Evolutionary conservation across 2,797 vertebrate genomes (phyloP), one percentile per base, ranked within the genome.

Genomic region (Anas capensis): DNA sequence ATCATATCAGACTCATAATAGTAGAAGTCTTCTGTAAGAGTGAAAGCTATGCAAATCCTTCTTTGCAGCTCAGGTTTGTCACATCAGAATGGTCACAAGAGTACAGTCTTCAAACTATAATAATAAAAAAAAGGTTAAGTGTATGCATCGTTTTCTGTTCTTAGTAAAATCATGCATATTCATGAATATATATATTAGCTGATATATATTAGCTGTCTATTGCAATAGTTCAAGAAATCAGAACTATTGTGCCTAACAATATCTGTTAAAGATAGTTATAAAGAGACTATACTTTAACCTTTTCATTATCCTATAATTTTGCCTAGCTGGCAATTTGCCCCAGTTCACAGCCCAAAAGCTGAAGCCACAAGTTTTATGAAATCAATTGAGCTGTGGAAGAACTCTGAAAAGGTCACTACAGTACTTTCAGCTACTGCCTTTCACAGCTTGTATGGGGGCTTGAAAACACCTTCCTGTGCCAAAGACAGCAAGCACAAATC

Each of bases 261-360:
- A 70, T 89, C 70, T 86, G 81, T 95, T 97, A 90, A 87, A 94
- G 91, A 89, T 82, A 93, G 48, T 82, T 95, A 78, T 56, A 83
- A 96, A 94, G 88, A 92, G 15, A 8, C 33, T 88, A 58, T 46
- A 89, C 56, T 96, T 96, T 96, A 97, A 96, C 94, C 77, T 97
- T 97, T 97, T 84, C 91, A 97, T 66, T 86, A 90, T 87, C 58
- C n/a, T 93, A 38, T 94, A 77, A 80, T 95, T 96, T 93, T 88
- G 61, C 83, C 42, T 92, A 75, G n/a, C 72, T 92, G 86, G 88
- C 71, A 61, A 81, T 86, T 57, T 77, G 49, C 58, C 29, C 23
- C 19, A 24, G 40, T 33, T 90, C 16, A 21, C 40, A 94, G 78
- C 42, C 62, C 40, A 82, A 82, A 64, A 96, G 49, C 40, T 87